phyloP scores from a whole-genome alignment of 2,113 vertebrate genomes.

The Malurus alboscapulatus region DNA sequence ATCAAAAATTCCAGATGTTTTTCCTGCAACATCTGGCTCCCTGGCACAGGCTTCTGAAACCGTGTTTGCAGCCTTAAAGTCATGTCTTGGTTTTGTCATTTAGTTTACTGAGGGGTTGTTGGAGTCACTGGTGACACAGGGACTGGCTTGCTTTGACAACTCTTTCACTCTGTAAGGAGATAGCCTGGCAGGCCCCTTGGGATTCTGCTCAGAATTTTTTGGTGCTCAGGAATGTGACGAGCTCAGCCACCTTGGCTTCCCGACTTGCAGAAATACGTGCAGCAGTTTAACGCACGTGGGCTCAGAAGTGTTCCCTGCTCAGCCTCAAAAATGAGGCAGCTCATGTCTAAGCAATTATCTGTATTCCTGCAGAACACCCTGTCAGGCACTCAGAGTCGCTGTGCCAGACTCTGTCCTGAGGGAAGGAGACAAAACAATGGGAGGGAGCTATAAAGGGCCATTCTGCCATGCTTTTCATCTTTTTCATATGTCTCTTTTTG shows the following conservation, averaged over 20 bases:
- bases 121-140: constrained; percentile 17
- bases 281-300: not conserved
- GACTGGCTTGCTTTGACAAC: not conserved
- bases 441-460: not conserved
- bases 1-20: constrained; percentile 51
- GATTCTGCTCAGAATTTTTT: constrained; percentile 2
- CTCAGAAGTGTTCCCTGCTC: constrained; percentile 28
- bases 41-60: constrained; percentile 47
- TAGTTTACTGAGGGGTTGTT: constrained; percentile 15
- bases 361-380: constrained; percentile 5
- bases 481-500: not conserved
- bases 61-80: constrained; percentile 28
- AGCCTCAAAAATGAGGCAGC: constrained; percentile 27
- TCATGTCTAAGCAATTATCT: constrained; percentile 33
- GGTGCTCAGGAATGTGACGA: constrained; percentile 50
- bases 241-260: constrained; percentile 63
- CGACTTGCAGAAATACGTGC: constrained; percentile 36
- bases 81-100: constrained; percentile 56
- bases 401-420: constrained; percentile 15
- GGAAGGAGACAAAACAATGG: not conserved
- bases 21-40: constrained; percentile 54
- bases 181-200: not conserved
- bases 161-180: constrained; percentile 21
- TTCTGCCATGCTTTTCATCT: not conserved
- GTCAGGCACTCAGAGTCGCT: not conserved